Percentiles rank a stretch among this genome's conserved stretches.
phyloP scores from a whole-genome alignment of 2,113 vertebrate genomes.

The Aptenodytes forsteri region DNA sequence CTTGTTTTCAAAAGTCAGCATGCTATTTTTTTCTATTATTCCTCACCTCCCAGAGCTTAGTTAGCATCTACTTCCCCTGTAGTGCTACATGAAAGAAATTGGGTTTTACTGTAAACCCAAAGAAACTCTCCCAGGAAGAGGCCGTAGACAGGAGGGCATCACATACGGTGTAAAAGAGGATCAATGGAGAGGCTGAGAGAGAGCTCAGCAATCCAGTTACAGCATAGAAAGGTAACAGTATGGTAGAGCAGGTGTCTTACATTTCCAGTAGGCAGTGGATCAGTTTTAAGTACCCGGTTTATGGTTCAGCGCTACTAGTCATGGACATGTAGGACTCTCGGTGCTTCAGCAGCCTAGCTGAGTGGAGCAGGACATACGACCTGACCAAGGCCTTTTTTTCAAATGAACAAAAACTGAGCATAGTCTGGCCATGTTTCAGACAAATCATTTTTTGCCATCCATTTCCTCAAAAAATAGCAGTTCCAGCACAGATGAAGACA shows the following conservation, averaged over 20 bases:
- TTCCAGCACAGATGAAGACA: neutral
- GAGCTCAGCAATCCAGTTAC: neutral
- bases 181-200: neutral
- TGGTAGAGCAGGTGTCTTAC: neutral
- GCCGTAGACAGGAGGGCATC: neutral
- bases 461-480: neutral
- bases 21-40: neutral
- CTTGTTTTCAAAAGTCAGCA: neutral
- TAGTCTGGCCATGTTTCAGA: neutral
- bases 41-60: neutral
- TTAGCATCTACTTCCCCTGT: neutral
- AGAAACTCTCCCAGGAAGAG: neutral
- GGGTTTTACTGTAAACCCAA: neutral
- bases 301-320: neutral
- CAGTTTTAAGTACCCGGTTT: neutral
- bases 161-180: neutral
- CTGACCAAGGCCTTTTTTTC: neutral
- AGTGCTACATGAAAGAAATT: neutral
- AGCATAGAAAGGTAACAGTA: neutral
- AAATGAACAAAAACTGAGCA: neutral
- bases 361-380: neutral
- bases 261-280: neutral
- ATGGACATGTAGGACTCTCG: fast-evolving
- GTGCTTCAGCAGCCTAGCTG: neutral
- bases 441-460: neutral